A percentile compares a stretch with the other conserved stretches of the same genome.
Evolutionary conservation across 2,888 invertebrate species (phyloP).

Genomic region (Harpalus rubripes): DNA sequence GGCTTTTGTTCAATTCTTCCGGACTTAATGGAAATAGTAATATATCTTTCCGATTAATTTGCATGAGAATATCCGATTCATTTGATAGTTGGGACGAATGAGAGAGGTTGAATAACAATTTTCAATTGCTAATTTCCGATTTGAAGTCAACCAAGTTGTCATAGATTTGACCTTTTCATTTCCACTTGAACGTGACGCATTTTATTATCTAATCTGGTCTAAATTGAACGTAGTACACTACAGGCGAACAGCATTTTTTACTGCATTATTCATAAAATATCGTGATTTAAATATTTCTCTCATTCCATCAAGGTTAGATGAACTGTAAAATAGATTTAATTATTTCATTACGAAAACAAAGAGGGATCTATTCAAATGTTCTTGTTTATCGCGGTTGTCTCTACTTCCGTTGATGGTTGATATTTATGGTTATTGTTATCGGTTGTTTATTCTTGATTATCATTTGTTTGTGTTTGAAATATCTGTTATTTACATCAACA

Average conservation of each 20-base stretch:
- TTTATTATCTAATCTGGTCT: slow-evolving; percentile 40
- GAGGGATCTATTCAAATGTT: slow-evolving; percentile 20
- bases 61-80: background rate
- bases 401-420: slow-evolving; percentile 19
- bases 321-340: slow-evolving; percentile 37
- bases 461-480: slow-evolving; percentile 42
- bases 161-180: slow-evolving; percentile 32
- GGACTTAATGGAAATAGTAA: background rate
- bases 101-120: slow-evolving; percentile 22
- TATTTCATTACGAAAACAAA: slow-evolving; percentile 31
- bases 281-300: slow-evolving; percentile 21
- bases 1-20: no score
- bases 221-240: background rate
- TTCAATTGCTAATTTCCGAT: slow-evolving; percentile 39
- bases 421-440: slow-evolving; percentile 35
- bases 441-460: slow-evolving; percentile 41
- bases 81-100: background rate
- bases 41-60: slow-evolving; percentile 1
- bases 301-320: slow-evolving; percentile 34
- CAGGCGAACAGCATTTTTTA: slow-evolving; percentile 1
- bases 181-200: slow-evolving; percentile 39
- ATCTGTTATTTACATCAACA: slow-evolving; percentile 40
- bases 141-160: background rate
- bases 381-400: slow-evolving; percentile 34
- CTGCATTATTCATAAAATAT: slow-evolving; percentile 39